Percentiles rank a stretch among this genome's conserved stretches.
These are phyloP conservation scores for Aspidiotus destructor DNA, from an alignment of 2,888 invertebrate species.

Conservation along the genomic window DNA sequence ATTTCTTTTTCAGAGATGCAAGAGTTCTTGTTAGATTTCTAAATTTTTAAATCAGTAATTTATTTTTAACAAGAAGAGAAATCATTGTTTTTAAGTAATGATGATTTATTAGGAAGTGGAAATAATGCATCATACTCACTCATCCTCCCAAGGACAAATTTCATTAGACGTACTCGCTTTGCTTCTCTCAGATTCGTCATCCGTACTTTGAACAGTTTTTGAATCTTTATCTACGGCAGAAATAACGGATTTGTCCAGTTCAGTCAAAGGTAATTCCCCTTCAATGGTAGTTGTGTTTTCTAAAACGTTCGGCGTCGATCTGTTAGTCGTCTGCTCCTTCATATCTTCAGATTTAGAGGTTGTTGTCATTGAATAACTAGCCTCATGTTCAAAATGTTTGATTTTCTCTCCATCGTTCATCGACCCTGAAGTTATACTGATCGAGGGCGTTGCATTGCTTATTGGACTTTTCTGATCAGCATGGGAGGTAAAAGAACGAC, in stretches of 20 bases:
- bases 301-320: constrained; percentile 29
- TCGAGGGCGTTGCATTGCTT: constrained; percentile 44
- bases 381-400: constrained; percentile 11
- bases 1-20: too few relatives aligned
- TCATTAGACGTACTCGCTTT: constrained; percentile 45
- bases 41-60: too few relatives aligned
- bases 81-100: too few relatives aligned
- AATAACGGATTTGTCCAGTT: constrained; percentile 7
- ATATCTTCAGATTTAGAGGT: constrained; percentile 32
- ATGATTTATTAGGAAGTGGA: too few relatives aligned
- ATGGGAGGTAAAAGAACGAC: constrained; percentile 15
- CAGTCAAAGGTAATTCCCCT: background rate
- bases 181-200: constrained; percentile 33
- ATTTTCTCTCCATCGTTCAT: constrained; percentile 46
- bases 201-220: constrained; percentile 21
- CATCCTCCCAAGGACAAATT: constrained; percentile 91
- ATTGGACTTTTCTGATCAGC: constrained; percentile 36
- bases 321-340: constrained; percentile 34
- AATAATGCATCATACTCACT: constrained; percentile 56
- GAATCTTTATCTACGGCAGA: constrained; percentile 34
- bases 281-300: constrained; percentile 35
- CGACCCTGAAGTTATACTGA: constrained; percentile 62
- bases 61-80: too few relatives aligned
- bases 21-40: too few relatives aligned
- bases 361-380: background rate